Percentiles rank a stretch among this genome's conserved stretches.
These are phyloP conservation scores for Enteromius viviparus DNA, from an alignment of 2,797 vertebrate genomes.

Conservation along the genomic window DNA sequence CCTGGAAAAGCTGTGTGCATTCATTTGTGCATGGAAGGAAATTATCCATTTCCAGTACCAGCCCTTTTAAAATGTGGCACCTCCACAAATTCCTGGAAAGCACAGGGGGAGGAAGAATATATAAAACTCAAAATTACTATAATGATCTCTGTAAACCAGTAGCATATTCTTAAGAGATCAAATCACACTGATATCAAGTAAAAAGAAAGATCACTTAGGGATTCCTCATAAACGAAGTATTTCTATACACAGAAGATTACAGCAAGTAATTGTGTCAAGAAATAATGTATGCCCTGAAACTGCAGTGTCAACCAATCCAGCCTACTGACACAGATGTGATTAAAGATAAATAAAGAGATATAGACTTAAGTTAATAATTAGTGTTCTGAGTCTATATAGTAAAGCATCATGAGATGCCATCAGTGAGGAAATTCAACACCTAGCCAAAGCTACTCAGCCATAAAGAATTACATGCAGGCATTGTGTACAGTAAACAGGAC, in stretches of 20 bases:
- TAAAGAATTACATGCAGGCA: slow-evolving; percentile 11
- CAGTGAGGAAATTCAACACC: slow-evolving; percentile 27
- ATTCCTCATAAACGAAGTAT: background rate
- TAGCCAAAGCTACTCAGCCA: slow-evolving; percentile 3
- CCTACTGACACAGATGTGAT: background rate
- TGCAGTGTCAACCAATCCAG: background rate
- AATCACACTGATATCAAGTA: background rate
- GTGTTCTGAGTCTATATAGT: background rate
- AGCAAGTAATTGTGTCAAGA: background rate
- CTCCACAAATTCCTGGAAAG: slow-evolving; percentile 30
- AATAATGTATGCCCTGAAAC: background rate
- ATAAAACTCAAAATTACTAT: background rate
- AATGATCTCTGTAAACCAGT: slow-evolving; percentile 11
- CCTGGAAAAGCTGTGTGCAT: slow-evolving; percentile 5
- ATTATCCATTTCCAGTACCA: slow-evolving; percentile 24
- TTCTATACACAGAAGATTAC: background rate
- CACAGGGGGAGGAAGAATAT: slow-evolving; percentile 3
- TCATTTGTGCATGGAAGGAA: slow-evolving; percentile 28
- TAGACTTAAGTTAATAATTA: background rate
- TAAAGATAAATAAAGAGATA: background rate
- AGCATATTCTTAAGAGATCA: background rate
- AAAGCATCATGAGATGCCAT: slow-evolving; percentile 17
- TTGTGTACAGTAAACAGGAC: slow-evolving; percentile 53
- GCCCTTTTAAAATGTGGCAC: slow-evolving; percentile 1
- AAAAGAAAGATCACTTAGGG: background rate